These are phyloP conservation scores for Drosophila tropicalis DNA, from an alignment of 1,140 invertebrate species.

Conservation along the genomic window DNA sequence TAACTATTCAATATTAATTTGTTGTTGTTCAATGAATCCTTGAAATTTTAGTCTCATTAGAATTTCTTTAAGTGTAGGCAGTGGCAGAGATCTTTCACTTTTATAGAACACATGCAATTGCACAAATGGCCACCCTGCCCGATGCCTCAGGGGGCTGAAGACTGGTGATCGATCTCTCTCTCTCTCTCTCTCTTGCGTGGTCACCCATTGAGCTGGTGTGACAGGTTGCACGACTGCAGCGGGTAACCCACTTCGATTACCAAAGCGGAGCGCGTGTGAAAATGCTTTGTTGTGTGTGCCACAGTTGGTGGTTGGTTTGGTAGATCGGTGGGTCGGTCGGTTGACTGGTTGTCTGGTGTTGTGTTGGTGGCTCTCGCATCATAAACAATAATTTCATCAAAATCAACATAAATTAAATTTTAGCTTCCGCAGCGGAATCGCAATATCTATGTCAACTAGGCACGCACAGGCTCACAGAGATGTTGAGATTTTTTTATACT, in stretches of 20 bases:
- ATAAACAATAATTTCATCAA: slow-evolving; percentile 63
- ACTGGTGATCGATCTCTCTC: slow-evolving; percentile 8
- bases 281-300: slow-evolving; percentile 42
- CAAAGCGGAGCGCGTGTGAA: slow-evolving; percentile 64
- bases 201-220: slow-evolving; percentile 49
- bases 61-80: slow-evolving; percentile 26
- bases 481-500: slow-evolving; percentile 15
- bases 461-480: slow-evolving; percentile 36
- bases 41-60: background rate
- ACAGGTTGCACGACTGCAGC: slow-evolving; percentile 79
- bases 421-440: slow-evolving; percentile 51
- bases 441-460: slow-evolving; percentile 57
- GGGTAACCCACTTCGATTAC: slow-evolving; percentile 81
- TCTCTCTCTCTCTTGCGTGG: background rate
- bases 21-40: background rate
- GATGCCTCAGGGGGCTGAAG: background rate
- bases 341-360: background rate
- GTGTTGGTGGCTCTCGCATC: slow-evolving; percentile 37
- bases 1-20: background rate
- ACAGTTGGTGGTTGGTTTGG: slow-evolving; percentile 19
- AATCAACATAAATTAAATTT: slow-evolving; percentile 71
- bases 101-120: slow-evolving; percentile 46
- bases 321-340: background rate
- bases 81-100: slow-evolving; percentile 63
- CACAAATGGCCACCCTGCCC: background rate